Base-by-base conservation (phyloP, 2,797 vertebrate genomes). In the Australoheros facetus region DNA sequence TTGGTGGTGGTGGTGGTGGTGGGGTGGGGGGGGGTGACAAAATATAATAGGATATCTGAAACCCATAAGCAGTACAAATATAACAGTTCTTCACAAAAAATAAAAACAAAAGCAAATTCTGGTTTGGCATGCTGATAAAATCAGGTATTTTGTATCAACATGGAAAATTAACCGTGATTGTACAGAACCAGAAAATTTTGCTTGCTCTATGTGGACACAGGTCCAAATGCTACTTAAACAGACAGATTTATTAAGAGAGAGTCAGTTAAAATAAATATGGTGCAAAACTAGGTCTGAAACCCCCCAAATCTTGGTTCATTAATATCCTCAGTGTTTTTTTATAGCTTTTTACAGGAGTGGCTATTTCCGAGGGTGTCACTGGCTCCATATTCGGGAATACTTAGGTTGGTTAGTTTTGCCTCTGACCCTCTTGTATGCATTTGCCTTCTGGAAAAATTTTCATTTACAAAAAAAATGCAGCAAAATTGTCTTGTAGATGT, bases 391-490 rank as follows among this genome's bases (percentile, higher is more conserved):
- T 12, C 28, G 39, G 16, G 39, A 23, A 48, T 39, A 66, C 60
- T 66, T 48, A 28, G 60, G 26, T 45, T 48, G 26, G 56, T 77
- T 4, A 58, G 9, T 73, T 77, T 73, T 53, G 55, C 26, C 13
- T 56, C 57, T 71, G 28, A 80, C 76, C 60, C 26, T 87, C 56
- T 78, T 32, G 39, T 64, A 42, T 56, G 55, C 10, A 23, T 86
- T 77, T 82, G 32, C 78, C 56, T 75, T 66, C 37, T 78, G 74
- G 30, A 75, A 77, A 14, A 26, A 5, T 37, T 73, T 75, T 45
- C 19, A 74, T 75, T 79, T 81, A 48, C 54, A 82, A 34, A 83
- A 57, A 80, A 90, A 82, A 39, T 0, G 3, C 55, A 28, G 60
- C 28, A 59, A 75, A 84, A 85, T 76, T 75, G 48, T 16, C 21